phyloP scores from a whole-genome alignment of 2,113 vertebrate genomes.

The Plestiodon gilberti region DNA sequence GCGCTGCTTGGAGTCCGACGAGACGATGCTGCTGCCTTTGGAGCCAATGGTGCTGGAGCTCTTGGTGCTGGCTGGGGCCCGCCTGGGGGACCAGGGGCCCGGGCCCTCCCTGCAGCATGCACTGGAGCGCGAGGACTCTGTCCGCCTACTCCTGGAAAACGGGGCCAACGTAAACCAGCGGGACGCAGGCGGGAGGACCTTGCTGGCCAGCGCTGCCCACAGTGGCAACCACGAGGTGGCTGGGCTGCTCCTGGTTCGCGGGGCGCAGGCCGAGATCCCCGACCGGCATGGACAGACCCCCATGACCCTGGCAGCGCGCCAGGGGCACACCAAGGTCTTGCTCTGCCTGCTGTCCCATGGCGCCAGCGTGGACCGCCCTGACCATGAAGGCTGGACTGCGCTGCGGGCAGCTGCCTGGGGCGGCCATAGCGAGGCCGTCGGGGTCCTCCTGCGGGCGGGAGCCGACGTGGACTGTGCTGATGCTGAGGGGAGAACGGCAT shows the following conservation, averaged over 20 bases:
- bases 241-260: conserved; percentile 53
- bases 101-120: conserved; percentile 78
- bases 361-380: conserved; percentile 75
- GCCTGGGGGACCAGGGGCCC: conserved; percentile 77
- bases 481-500: conserved; percentile 76
- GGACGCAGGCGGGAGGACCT: conserved; percentile 78
- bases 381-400: conserved; percentile 80
- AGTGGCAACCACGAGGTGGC: conserved; percentile 75
- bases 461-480: conserved; percentile 80
- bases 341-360: conserved; percentile 78
- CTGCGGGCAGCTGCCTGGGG: conserved; percentile 83
- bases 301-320: conserved; percentile 73
- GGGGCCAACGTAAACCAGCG: conserved; percentile 78
- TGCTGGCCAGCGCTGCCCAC: conserved; percentile 74
- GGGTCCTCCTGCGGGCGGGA: conserved; percentile 74
- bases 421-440: conserved; percentile 73
- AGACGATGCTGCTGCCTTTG: conserved; percentile 74
- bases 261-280: background rate
- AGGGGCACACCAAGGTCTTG: conserved; percentile 71
- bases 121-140: conserved; percentile 76
- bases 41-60: conserved; percentile 77
- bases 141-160: conserved; percentile 76
- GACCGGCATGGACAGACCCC: conserved; percentile 50
- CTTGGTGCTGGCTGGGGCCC: conserved; percentile 75
- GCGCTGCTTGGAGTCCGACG: conserved; percentile 76